Evolutionary conservation across 2,888 invertebrate species (phyloP).

Genomic region (Amaurobius ferox): DNA sequence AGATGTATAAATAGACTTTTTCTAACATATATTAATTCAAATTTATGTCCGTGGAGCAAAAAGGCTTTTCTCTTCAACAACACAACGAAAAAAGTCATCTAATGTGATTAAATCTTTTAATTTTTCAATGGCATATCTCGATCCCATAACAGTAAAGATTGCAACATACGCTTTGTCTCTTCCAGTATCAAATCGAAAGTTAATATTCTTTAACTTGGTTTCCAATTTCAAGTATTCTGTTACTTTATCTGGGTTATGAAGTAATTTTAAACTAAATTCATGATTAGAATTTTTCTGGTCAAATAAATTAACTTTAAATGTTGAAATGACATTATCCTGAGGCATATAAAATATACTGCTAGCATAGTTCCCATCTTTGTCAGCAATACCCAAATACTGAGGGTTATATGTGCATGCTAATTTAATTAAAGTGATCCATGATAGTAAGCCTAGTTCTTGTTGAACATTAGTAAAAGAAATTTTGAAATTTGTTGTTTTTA

Average conservation of each 20-base stretch:
- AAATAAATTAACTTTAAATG: slow-evolving; percentile 29
- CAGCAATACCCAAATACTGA: slow-evolving; percentile 40
- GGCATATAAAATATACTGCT: neutral
- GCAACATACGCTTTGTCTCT: neutral
- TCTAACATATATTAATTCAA: no score
- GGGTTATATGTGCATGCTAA: slow-evolving; percentile 63
- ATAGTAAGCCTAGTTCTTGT: slow-evolving; percentile 45
- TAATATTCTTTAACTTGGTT: slow-evolving; percentile 35
- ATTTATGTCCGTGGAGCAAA: neutral
- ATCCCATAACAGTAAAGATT: slow-evolving; percentile 49
- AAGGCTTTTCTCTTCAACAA: neutral
- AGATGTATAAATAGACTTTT: no score
- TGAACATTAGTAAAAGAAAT: neutral
- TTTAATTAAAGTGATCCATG: slow-evolving; percentile 61
- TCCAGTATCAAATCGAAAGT: neutral
- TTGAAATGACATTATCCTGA: slow-evolving; percentile 49
- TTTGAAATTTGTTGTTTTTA: slow-evolving; percentile 3
- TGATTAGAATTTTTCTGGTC: neutral
- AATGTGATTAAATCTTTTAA: slow-evolving; percentile 43
- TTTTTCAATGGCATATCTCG: slow-evolving; percentile 47
- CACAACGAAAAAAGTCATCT: neutral
- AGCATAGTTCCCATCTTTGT: neutral
- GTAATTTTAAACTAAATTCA: slow-evolving; percentile 31
- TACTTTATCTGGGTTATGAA: slow-evolving; percentile 14
- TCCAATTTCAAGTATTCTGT: slow-evolving; percentile 24